Base-by-base conservation (phyloP, 2,797 vertebrate genomes). In the Cryptoprocta ferox region DNA sequence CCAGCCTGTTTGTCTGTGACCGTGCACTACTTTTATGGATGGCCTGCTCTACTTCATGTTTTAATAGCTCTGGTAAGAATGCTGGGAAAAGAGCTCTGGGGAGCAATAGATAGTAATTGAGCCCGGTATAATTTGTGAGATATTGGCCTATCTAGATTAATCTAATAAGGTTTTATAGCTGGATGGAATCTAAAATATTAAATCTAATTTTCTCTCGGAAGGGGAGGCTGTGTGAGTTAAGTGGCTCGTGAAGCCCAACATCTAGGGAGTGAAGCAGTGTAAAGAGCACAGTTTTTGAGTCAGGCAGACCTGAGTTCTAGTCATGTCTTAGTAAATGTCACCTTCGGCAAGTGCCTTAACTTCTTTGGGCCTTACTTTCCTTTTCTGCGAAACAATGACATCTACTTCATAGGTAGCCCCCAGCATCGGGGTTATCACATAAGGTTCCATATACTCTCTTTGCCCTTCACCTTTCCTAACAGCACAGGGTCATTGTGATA, bases 151-250 rank as follows among this genome's bases (percentile, higher is more conserved):
- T 91, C 42, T 65, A 78, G 81, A 95, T 42, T 56, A 50, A 68
- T 6, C 70, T 96, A 94, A 78, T 71, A 88, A 61, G 79, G 50
- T 85, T 96, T 95, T 91, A 45, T 59, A 79, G 42, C 71, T 53
- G 53, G 84, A 48, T 87, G 63, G 66, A 45, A 80, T 71, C 61
- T 71, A 30, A 95, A 76, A 18, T 93, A 59, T 80, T 82, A 73
- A 88, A 26, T 70, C 18, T 79, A 73, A 83, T 84, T 73, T 63
- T 81, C 71, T 50, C 50, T 56, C n/a, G n/a, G n/a, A n/a, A n/a
- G n/a, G n/a, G n/a, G n/a, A n/a, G n/a, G n/a, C n/a, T n/a, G n/a
- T 32, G 26, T 37, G 70, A 63, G 32, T 48, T 53, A 86, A 85
- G 37, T 75, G 42, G 59, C 70, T 87, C 35, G 56, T 84, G 68